phyloP scores from a whole-genome alignment of 2,113 vertebrate genomes.

The Cricetomys ansorgei region DNA sequence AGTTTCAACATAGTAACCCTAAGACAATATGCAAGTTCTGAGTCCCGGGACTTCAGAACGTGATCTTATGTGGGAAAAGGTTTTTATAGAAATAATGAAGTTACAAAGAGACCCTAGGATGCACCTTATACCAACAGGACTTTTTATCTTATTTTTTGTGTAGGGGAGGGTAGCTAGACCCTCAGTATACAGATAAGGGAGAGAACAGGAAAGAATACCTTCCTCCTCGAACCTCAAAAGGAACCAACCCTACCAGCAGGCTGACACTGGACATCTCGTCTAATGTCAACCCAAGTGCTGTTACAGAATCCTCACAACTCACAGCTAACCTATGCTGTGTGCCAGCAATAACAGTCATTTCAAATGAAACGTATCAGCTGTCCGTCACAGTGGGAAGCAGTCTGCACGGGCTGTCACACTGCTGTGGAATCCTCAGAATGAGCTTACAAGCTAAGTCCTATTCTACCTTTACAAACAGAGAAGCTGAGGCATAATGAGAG shows the following conservation, averaged over 20 bases:
- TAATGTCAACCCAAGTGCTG: not conserved
- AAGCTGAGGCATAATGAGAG: not conserved
- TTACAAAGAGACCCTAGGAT: not conserved
- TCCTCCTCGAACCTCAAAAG: not conserved
- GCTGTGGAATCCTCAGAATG: not conserved
- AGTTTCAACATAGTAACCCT: not conserved
- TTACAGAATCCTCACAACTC: not conserved
- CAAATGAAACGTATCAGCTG: not conserved
- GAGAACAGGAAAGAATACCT: not conserved
- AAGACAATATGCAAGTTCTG: not conserved
- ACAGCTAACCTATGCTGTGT: no score
- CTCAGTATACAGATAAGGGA: not conserved
- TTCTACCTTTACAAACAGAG: not conserved
- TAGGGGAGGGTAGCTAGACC: not conserved
- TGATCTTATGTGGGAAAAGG: not conserved
- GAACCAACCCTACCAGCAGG: not conserved
- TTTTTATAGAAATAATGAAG: not conserved
- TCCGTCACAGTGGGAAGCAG: not conserved
- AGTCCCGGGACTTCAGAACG: not conserved
- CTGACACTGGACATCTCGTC: not conserved
- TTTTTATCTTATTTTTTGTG: not conserved
- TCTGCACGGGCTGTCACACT: not conserved
- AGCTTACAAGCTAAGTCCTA: not conserved
- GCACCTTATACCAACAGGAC: not conserved
- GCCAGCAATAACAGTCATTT: not conserved